Evolutionary conservation across 2,113 vertebrate genomes (phyloP).

Genomic region (Nesoenas mayeri): DNA sequence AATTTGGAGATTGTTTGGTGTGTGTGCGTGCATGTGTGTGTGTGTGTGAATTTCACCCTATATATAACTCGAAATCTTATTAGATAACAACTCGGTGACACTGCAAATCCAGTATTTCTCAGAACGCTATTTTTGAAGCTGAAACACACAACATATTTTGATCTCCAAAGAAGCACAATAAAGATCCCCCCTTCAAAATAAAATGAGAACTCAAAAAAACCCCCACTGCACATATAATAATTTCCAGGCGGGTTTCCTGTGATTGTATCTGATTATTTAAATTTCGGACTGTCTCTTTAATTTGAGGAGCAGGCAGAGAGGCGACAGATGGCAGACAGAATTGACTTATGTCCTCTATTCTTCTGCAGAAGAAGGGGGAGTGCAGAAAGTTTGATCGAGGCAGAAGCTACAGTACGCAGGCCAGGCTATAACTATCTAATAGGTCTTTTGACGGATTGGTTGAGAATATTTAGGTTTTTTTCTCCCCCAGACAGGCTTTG

Average conservation of each 20-base stretch:
- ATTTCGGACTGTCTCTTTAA: conserved; percentile 79
- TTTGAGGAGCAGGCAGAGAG: conserved; percentile 76
- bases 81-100: conserved; percentile 48
- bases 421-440: conserved; percentile 79
- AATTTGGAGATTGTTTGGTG: not conserved
- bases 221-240: conserved; percentile 3
- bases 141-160: conserved; percentile 49
- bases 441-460: conserved; percentile 72
- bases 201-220: not conserved
- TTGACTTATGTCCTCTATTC: conserved; percentile 86
- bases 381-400: conserved; percentile 81
- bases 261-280: conserved; percentile 70
- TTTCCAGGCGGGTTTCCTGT: conserved; percentile 56
- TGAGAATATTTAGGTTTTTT: conserved; percentile 67
- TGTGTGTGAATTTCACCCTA: conserved; percentile 48
- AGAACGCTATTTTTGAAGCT: conserved; percentile 57
- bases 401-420: conserved; percentile 68
- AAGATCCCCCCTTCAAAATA: conserved; percentile 40
- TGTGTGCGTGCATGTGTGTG: fast-evolving
- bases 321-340: conserved; percentile 89
- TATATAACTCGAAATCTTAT: conserved; percentile 62
- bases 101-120: conserved; percentile 59
- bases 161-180: conserved; percentile 41
- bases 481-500: conserved; percentile 68
- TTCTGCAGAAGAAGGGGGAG: conserved; percentile 79